Evolutionary conservation across 2,797 vertebrate species (phyloP), one percentile per base, ranked within the genome.

Genomic region (Telmatherina bonti): DNA sequence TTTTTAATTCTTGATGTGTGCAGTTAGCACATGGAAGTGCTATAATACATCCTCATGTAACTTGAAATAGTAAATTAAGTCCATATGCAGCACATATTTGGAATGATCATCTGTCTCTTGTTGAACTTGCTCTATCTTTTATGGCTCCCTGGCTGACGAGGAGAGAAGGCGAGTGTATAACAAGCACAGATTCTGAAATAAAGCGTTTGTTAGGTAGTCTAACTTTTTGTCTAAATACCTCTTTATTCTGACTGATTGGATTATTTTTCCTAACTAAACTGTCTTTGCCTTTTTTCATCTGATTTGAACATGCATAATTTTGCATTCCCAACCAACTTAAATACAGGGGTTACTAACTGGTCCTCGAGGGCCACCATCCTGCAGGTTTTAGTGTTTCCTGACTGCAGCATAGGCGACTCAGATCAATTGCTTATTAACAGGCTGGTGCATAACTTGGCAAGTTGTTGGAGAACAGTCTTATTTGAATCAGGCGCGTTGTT

Each of bases 51-150:
- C 47, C 22, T 51, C 22, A 51, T 51, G 24, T 52, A 1, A 11
- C 49, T 52, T 47, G 22, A 63, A 53, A 62, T 56, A 7, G 38
- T 59, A 2, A 18, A 66, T 74, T 43, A 61, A 62, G 61, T 52
- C 63, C 49, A 62, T 12, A 58, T 41, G 63, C 29, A 2, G 36
- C 58, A 38, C 67, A 74, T 45, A 38, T 52, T 53, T 67, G 29
- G 43, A 26, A 10, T 33, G 55, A 36, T 51, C 29, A 57, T 18
- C 12, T 55, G 16, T 38, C 61, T 71, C 58, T 79, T 74, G 71
- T 74, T 81, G 63, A 74, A 78, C 24, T 33, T 67, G 61, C 64
- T 20, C 22, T 26, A 60, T 51, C 45, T 59, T 45, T 64, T 5
- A 26, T 61, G 31, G 78, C 69, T 74, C 63, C 64, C 76, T 55